Percentiles rank a stretch among this genome's conserved stretches.
Conservation (phyloP, 92 coral and sea anemone genomes). For the Bergia sp. region DNA sequence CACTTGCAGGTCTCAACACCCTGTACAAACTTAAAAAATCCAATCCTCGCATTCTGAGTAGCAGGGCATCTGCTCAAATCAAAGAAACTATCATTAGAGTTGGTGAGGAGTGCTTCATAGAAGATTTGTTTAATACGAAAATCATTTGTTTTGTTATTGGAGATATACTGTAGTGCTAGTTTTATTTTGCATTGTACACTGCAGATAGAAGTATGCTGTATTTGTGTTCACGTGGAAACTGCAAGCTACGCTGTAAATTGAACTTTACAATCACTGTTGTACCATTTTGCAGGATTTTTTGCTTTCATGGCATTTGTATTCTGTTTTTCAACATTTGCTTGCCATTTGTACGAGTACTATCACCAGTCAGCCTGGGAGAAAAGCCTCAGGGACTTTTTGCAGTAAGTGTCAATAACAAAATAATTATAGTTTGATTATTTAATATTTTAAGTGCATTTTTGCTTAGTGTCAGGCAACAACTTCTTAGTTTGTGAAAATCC, state of each 20-base stretch:
- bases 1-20: conserved; percentile 69
- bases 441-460: too few relatives aligned
- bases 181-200: too few relatives aligned
- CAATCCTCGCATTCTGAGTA: conserved; percentile 88
- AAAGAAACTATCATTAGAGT: conserved; percentile 95
- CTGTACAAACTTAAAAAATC: conserved; percentile 79
- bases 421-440: too few relatives aligned
- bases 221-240: neutral
- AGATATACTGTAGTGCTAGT: neutral
- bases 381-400: conserved; percentile 75
- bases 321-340: conserved; percentile 90
- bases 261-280: neutral
- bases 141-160: neutral
- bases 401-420: conserved; percentile 51
- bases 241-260: neutral
- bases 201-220: too few relatives aligned
- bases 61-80: conserved; percentile 89
- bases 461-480: too few relatives aligned
- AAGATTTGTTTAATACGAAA: neutral
- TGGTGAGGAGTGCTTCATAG: conserved; percentile 61
- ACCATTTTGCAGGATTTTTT: conserved; percentile 70
- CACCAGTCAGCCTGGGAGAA: conserved; percentile 85
- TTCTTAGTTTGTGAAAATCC: too few relatives aligned
- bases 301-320: conserved; percentile 88
- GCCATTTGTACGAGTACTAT: conserved; percentile 91